A percentile compares a stretch with the other conserved stretches of the same genome.
Evolutionary conservation across 2,888 invertebrate genomes (phyloP).

Genomic region (Volucella inanis): DNA sequence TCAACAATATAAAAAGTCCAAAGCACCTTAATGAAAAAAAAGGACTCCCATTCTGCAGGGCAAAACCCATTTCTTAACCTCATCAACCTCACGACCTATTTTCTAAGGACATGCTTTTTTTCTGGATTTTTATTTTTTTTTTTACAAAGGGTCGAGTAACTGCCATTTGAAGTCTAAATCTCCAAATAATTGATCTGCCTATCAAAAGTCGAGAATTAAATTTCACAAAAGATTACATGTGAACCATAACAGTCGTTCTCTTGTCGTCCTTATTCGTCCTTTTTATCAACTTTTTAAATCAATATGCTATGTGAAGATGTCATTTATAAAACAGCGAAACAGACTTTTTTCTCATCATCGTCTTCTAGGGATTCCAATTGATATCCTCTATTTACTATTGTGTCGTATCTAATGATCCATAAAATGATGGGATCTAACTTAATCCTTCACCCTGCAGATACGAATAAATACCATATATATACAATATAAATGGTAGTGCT

Average conservation of each 20-base stretch:
- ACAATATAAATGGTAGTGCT: slow-evolving; percentile 1
- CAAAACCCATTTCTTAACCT: too few species aligned
- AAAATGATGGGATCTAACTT: slow-evolving; percentile 73
- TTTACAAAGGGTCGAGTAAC: neutral
- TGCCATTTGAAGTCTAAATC: slow-evolving; percentile 24
- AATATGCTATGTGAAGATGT: slow-evolving; percentile 59
- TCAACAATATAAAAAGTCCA: too few species aligned
- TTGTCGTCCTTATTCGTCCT: neutral
- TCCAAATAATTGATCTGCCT: slow-evolving; percentile 71
- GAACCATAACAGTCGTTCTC: slow-evolving; percentile 57
- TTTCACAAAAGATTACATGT: slow-evolving; percentile 72
- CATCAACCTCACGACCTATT: too few species aligned
- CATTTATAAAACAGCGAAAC: slow-evolving; percentile 30
- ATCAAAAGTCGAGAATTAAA: slow-evolving; percentile 72
- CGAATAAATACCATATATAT: slow-evolving; percentile 9
- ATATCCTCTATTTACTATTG: slow-evolving; percentile 69
- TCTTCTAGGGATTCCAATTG: slow-evolving; percentile 28
- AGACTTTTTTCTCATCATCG: slow-evolving; percentile 11
- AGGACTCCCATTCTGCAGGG: too few species aligned
- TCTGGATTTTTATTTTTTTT: neutral
- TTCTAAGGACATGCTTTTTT: too few species aligned
- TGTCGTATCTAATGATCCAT: slow-evolving; percentile 72
- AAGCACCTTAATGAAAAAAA: too few species aligned
- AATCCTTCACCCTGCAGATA: slow-evolving; percentile 47
- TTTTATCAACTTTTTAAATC: slow-evolving; percentile 43